A percentile compares a stretch with the other conserved stretches of the same genome.
phyloP scores from a whole-genome alignment of 2,797 vertebrate species.

The Bufotes viridis region DNA sequence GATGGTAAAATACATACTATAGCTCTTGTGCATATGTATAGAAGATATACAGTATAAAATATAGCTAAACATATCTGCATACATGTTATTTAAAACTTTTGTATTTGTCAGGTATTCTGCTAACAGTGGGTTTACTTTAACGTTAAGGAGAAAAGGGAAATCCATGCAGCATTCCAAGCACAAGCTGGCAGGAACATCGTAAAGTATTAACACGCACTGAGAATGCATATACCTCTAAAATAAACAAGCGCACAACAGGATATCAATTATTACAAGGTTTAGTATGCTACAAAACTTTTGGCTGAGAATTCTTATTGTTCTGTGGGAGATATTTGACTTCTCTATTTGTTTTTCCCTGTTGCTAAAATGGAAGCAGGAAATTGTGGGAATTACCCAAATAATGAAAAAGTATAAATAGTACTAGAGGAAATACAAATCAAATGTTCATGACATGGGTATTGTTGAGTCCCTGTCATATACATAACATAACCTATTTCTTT shows the following conservation, averaged over 20 bases:
- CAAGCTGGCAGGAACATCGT: not conserved
- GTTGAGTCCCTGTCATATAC: not conserved
- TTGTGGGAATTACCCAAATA: not conserved
- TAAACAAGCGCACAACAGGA: not conserved
- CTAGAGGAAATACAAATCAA: not conserved
- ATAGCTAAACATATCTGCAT: too few species aligned
- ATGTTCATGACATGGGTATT: not conserved
- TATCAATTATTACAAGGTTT: not conserved
- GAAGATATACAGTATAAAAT: too few species aligned
- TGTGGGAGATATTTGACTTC: not conserved
- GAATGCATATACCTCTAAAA: not conserved
- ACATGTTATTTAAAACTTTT: too few species aligned
- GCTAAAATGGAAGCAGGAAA: not conserved
- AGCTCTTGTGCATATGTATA: too few species aligned
- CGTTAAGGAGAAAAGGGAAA: not conserved
- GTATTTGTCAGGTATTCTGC: too few species aligned
- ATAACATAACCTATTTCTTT: not conserved
- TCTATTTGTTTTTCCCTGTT: not conserved
- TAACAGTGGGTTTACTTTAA: not conserved
- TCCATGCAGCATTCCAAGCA: not conserved
- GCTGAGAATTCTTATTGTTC: not conserved
- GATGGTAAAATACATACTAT: too few species aligned
- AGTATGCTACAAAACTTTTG: not conserved
- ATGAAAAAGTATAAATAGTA: not conserved
- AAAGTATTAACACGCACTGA: not conserved